Evolutionary conservation across 2,113 vertebrate species (phyloP), one percentile per base, ranked within the genome.

Genomic region (Chiloscyllium plagiosum): DNA sequence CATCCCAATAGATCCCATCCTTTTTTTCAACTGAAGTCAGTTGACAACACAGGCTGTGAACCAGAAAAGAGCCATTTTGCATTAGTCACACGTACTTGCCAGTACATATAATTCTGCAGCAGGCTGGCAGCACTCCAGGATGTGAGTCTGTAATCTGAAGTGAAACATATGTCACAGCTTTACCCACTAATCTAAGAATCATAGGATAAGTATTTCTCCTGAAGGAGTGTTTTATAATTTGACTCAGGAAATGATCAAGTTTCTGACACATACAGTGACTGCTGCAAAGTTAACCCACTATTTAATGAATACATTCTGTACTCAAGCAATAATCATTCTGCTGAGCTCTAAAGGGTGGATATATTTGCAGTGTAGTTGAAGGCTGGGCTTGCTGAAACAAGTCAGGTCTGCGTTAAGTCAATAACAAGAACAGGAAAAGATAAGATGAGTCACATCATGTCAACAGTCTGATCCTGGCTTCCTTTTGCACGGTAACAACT

Each of bases 61-160:
- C 37, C 42, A 95, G 68, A 95, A 95, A 37, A 72, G 20, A 72
- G 42, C 93, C 42, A 33, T 95, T 93, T 72, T 95, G 47, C 33
- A 52, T 95, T 95, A 95, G 69, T 95, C 94, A 95, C 47, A 47
- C 26, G 47, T 95, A 95, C 94, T 95, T 95, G 94, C 68, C 69
- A 70, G 69, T 33, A 95, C 68, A 95, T 4, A 5, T 17, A 50
- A 95, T 72, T 95, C 24, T 72, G 33, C 37, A 95, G 68, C 69
- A 95, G 19, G 42, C 33, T 95, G 42, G 68, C 94, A 95, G 94
- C 22, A 33, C 47, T 72, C 10, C 94, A 95, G 29, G 26, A 72
- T 95, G 26, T 95, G 87, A 90, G 24, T 90, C 87, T 61, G 87
- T 90, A 90, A 17, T 90, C 26, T 61, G 26, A 70, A 47, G 42